Evolutionary conservation across 2,113 vertebrate genomes (phyloP).

Genomic region (Candoia aspera): DNA sequence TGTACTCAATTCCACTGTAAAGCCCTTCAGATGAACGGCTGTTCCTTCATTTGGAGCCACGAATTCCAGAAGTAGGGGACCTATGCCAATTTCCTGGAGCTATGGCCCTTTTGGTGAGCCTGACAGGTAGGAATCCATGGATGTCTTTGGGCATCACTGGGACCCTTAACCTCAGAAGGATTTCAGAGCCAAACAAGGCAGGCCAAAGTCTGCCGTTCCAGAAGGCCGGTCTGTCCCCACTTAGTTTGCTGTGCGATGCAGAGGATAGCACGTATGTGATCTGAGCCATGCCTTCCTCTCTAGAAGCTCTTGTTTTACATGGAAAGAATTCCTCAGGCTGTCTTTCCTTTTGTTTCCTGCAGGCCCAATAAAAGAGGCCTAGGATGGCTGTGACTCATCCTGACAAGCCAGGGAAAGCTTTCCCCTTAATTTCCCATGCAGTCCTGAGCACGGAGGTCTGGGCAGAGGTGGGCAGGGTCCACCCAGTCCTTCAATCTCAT

Average conservation of each 20-base stretch:
- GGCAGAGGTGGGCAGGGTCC: constrained; percentile 97
- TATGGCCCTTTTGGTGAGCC: neutral
- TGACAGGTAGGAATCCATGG: constrained; percentile 22
- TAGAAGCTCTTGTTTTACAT: constrained; percentile 12
- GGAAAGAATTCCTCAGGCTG: neutral
- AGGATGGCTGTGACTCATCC: constrained; percentile 60
- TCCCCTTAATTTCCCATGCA: constrained; percentile 87
- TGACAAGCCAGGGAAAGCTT: constrained; percentile 75
- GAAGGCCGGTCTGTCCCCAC: neutral
- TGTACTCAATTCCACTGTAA: neutral
- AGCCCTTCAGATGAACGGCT: neutral
- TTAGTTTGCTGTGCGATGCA: neutral
- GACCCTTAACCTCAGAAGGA: neutral
- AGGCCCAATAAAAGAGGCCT: constrained; percentile 58
- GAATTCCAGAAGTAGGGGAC: neutral
- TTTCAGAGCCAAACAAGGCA: neutral
- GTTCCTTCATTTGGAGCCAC: neutral
- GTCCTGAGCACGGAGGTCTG: constrained; percentile 91
- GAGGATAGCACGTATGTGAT: neutral
- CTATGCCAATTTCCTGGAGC: neutral
- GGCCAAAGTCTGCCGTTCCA: neutral
- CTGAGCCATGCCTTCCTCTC: constrained; percentile 9
- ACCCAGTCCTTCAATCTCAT: constrained; percentile 96
- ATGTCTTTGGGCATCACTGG: neutral
- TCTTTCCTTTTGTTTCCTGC: constrained; percentile 60